These are phyloP conservation scores for Nowickia ferox DNA, from an alignment of 2,888 invertebrate species.

Conservation along the genomic window DNA sequence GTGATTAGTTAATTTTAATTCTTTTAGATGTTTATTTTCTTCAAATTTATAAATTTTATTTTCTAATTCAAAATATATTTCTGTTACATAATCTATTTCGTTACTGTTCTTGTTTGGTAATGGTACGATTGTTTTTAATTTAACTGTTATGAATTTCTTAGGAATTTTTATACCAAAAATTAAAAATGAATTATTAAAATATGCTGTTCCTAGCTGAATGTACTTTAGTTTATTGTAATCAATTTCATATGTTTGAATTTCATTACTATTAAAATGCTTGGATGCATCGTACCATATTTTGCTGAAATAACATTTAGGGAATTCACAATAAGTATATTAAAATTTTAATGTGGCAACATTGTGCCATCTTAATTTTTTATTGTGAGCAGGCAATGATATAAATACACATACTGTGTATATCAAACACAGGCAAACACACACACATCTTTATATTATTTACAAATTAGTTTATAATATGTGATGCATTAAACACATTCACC, in stretches of 20 bases:
- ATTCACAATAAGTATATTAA: no score
- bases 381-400: no score
- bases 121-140: conserved; percentile 1
- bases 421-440: no score
- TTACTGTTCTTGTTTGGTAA: background rate
- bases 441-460: no score
- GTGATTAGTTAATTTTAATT: background rate
- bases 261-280: background rate
- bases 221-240: no score
- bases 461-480: no score
- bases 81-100: background rate
- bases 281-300: background rate
- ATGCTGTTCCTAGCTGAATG: no score
- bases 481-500: no score
- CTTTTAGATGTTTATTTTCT: background rate
- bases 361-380: no score
- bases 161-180: background rate
- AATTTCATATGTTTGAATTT: background rate
- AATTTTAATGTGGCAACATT: no score
- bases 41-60: background rate
- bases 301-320: background rate
- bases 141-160: background rate
- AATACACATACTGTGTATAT: no score
- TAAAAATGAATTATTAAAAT: no score
- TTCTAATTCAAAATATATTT: background rate